Conservation (phyloP, 2,888 invertebrate genomes). For the Bruchidius siliquastri region DNA sequence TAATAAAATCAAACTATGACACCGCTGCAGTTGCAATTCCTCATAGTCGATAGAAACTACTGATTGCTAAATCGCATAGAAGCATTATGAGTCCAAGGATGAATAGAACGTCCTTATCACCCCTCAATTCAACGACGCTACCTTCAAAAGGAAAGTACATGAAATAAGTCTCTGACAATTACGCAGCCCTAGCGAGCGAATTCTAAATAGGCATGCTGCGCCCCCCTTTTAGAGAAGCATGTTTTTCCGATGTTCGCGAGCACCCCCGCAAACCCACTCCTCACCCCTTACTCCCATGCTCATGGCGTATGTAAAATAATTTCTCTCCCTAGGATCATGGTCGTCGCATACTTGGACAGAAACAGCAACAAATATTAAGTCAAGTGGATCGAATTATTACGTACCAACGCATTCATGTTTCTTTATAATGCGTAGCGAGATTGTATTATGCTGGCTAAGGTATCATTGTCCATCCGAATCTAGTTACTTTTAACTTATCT, state of each 20-base stretch:
- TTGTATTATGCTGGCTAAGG: no score
- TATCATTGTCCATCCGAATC: no score
- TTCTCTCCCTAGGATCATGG: not conserved
- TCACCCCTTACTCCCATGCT: not conserved
- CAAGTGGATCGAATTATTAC: no score
- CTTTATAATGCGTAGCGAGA: no score
- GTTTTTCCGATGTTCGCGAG: conserved; percentile 8
- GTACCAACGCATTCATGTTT: no score
- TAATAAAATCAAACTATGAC: no score
- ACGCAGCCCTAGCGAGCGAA: not conserved
- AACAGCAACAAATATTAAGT: not conserved
- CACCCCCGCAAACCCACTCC: conserved; percentile 5
- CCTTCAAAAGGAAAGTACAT: not conserved
- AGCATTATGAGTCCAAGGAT: not conserved
- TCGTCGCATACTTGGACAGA: not conserved
- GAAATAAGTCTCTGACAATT: not conserved
- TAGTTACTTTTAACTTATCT: no score
- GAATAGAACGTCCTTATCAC: not conserved
- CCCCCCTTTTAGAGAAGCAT: not conserved
- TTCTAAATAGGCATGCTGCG: not conserved
- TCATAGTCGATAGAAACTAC: not conserved
- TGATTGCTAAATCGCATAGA: not conserved
- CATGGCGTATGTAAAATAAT: not conserved
- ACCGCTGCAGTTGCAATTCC: no score
- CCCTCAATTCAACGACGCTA: not conserved